These are phyloP conservation scores for Conops quadrifasciatus DNA, from an alignment of 2,888 invertebrate genomes.

Conservation along the genomic window DNA sequence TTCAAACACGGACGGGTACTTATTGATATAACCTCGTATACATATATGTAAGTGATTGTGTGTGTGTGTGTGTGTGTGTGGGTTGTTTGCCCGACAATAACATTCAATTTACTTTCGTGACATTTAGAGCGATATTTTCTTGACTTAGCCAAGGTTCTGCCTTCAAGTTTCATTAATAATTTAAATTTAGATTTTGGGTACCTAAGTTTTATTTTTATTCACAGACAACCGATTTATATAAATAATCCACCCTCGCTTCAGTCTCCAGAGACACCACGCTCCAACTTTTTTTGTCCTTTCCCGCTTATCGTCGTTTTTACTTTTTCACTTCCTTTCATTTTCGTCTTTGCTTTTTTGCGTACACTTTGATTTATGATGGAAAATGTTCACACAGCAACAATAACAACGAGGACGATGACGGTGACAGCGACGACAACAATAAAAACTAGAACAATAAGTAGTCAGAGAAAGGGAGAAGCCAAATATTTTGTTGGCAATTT, in stretches of 20 bases:
- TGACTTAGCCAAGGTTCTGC: background rate
- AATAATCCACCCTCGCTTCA: background rate
- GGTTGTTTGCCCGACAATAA: no score
- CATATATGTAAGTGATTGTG: background rate
- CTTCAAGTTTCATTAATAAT: background rate
- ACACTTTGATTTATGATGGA: constrained; percentile 36
- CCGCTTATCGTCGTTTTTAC: background rate
- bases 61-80: no score
- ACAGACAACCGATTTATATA: no score
- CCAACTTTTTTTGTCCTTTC: background rate
- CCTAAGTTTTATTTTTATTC: no score
- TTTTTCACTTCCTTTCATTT: background rate
- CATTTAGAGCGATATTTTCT: background rate
- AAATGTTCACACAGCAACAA: constrained; percentile 3
- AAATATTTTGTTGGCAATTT: constrained; percentile 39
- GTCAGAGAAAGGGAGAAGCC: constrained; percentile 3
- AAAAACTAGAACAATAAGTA: background rate
- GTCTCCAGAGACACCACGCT: background rate
- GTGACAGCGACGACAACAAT: background rate
- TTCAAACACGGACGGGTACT: background rate
- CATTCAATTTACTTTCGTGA: no score
- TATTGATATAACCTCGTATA: background rate
- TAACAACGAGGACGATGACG: background rate
- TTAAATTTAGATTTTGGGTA: no score
- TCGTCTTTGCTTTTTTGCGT: background rate